A percentile compares a stretch with the other conserved stretches of the same genome.
Evolutionary conservation across 2,797 vertebrate genomes (phyloP).

Genomic region (Pseudocheirus occidentalis): DNA sequence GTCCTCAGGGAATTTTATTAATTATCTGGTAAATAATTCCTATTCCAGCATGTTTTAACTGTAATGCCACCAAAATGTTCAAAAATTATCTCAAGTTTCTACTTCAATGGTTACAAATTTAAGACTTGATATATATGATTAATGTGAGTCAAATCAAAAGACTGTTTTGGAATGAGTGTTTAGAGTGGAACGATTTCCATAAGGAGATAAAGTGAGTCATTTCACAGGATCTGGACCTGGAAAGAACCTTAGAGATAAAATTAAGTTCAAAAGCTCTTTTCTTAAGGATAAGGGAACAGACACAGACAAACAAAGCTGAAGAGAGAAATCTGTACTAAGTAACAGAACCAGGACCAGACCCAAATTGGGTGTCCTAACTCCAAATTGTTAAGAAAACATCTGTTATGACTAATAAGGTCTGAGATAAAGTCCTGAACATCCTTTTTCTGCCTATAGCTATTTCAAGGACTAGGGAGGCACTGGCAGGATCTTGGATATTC

Average conservation of each 20-base stretch:
- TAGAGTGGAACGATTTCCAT: conserved; percentile 14
- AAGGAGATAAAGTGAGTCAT: background rate
- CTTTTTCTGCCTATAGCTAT: background rate
- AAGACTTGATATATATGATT: background rate
- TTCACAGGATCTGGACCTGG: background rate
- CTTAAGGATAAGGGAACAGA: background rate
- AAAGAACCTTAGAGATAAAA: background rate
- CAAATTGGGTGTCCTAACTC: background rate
- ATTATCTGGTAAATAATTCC: conserved; percentile 26
- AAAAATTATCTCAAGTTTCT: background rate
- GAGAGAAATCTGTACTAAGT: background rate
- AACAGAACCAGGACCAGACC: background rate
- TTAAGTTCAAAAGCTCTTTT: background rate
- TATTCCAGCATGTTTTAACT: conserved; percentile 41
- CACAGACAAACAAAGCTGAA: background rate
- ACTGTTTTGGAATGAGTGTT: background rate
- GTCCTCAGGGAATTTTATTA: conserved; percentile 34
- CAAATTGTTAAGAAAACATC: background rate
- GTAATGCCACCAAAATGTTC: conserved; percentile 6
- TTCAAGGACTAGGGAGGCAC: background rate
- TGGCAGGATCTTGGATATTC: background rate
- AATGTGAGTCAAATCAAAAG: conserved; percentile 42
- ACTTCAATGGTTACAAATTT: background rate
- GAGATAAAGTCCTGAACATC: background rate
- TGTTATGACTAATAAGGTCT: background rate